Evolutionary conservation across 2,888 invertebrate species (phyloP).

Genomic region (Phoenoteleia sp.): DNA sequence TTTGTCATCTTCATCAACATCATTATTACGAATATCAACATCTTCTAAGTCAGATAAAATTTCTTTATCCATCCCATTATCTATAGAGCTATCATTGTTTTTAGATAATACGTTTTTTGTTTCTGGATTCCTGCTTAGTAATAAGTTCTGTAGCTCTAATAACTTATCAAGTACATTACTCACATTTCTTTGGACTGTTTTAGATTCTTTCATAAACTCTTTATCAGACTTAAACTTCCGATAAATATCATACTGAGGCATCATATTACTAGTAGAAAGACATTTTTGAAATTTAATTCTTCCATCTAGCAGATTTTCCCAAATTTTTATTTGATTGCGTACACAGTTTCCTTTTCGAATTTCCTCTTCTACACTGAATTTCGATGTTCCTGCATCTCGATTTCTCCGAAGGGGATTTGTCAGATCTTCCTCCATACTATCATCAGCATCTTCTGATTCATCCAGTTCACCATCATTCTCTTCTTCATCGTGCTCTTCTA

Average conservation of each 20-base stretch:
- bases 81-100: conserved; percentile 86
- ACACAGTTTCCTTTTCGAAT: conserved; percentile 91
- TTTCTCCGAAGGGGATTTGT: not conserved
- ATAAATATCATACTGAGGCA: conserved; percentile 90
- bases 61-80: conserved; percentile 87
- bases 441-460: conserved; percentile 53
- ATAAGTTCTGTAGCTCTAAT: conserved; percentile 88
- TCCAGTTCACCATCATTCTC: conserved; percentile 69
- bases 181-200: conserved; percentile 87
- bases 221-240: conserved; percentile 86
- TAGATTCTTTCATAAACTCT: conserved; percentile 87
- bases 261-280: conserved; percentile 91
- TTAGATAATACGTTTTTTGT: conserved; percentile 87
- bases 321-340: conserved; percentile 91
- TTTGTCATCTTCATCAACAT: conserved; percentile 68
- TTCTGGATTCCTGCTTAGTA: conserved; percentile 90
- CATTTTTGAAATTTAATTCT: conserved; percentile 96
- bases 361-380: conserved; percentile 88
- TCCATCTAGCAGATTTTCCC: conserved; percentile 95
- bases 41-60: conserved; percentile 89
- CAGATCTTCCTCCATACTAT: conserved; percentile 46
- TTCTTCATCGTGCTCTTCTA: conserved; percentile 81
- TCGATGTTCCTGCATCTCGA: conserved; percentile 79
- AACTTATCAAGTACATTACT: conserved; percentile 90
- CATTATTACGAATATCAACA: conserved; percentile 80